phyloP scores from a whole-genome alignment of 2,888 invertebrate genomes.

The Platypus cylindrus region DNA sequence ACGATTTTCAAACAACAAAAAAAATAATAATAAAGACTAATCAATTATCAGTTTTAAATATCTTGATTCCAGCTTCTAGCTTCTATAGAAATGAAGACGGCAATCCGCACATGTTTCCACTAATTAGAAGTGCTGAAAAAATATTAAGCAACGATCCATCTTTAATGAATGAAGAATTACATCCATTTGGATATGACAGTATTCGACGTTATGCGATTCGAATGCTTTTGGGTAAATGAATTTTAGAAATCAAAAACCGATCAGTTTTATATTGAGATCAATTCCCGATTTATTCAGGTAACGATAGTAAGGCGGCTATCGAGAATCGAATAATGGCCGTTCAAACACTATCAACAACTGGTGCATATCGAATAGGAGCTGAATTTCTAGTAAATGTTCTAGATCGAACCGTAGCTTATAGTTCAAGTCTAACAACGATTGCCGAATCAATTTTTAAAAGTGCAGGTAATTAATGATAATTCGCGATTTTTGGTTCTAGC shows the following conservation, averaged over 20 bases:
- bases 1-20: too few species aligned
- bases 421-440: slow-evolving; percentile 56
- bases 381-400: slow-evolving; percentile 43
- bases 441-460: slow-evolving; percentile 52
- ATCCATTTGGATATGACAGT: slow-evolving; percentile 45
- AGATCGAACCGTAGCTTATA: slow-evolving; percentile 43
- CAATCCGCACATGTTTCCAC: slow-evolving; percentile 45
- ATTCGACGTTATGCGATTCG: slow-evolving; percentile 31
- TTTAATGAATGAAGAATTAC: slow-evolving; percentile 50
- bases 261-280: slow-evolving; percentile 14
- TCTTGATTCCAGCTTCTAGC: slow-evolving; percentile 6
- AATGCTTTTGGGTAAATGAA: slow-evolving; percentile 48
- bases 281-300: slow-evolving; percentile 27
- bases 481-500: neutral
- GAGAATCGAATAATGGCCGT: slow-evolving; percentile 11
- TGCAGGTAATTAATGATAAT: slow-evolving; percentile 32
- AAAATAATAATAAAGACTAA: too few species aligned
- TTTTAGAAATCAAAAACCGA: slow-evolving; percentile 36
- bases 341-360: slow-evolving; percentile 48
- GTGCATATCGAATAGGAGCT: slow-evolving; percentile 49
- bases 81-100: slow-evolving; percentile 52
- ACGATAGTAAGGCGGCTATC: slow-evolving; percentile 7
- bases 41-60: too few species aligned
- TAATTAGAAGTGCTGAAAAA: slow-evolving; percentile 46
- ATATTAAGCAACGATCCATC: slow-evolving; percentile 31